Evolutionary conservation across 2,797 vertebrate genomes (phyloP).

Genomic region (Mormyrops boulengeri): DNA sequence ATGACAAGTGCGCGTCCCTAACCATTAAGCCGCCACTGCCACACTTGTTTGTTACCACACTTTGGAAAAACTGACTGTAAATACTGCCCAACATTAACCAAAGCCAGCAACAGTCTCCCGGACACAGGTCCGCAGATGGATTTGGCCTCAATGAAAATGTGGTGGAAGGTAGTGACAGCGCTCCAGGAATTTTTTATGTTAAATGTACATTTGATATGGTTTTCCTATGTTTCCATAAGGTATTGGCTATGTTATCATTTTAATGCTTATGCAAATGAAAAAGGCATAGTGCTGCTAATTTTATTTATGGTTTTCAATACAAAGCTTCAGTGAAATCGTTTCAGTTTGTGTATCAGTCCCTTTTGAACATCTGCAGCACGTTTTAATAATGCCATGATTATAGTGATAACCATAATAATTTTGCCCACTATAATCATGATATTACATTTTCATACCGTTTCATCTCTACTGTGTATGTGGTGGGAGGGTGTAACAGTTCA

Average conservation of each 20-base stretch:
- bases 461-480: neutral
- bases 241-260: neutral
- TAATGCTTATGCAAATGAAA: neutral
- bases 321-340: neutral
- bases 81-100: neutral
- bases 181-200: neutral
- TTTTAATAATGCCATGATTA: neutral
- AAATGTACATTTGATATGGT: neutral
- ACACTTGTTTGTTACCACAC: neutral
- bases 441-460: neutral
- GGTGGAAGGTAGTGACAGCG: neutral
- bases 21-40: too few relatives aligned
- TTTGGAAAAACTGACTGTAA: neutral
- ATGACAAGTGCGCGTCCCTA: too few relatives aligned
- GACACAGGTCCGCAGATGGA: neutral
- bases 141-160: neutral
- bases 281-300: neutral
- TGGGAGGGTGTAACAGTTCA: neutral
- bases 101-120: neutral
- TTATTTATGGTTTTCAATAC: neutral
- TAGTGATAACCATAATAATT: neutral
- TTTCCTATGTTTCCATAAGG: neutral
- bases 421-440: neutral
- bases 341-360: neutral
- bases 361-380: neutral